Evolutionary conservation across 2,113 vertebrate species (phyloP).

Genomic region (Zosterops lateralis): DNA sequence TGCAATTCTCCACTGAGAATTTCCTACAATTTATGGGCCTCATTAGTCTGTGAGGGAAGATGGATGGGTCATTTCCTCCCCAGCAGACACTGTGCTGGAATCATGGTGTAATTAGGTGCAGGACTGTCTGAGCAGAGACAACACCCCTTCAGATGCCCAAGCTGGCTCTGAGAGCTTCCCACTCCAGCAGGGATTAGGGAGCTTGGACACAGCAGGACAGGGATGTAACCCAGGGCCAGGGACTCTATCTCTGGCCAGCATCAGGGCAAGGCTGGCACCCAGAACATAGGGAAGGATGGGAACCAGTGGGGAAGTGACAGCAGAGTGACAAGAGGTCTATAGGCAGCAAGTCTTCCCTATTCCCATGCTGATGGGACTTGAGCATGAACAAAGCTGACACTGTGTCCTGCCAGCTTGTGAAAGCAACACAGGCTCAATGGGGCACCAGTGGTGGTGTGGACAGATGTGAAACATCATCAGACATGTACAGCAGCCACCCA

Average conservation of each 20-base stretch:
- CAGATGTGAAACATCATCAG: background rate
- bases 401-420: background rate
- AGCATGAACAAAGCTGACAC: background rate
- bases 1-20: background rate
- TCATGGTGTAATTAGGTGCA: background rate
- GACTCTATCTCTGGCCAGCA: background rate
- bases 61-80: background rate
- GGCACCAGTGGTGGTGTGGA: background rate
- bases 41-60: background rate
- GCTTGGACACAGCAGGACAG: fast-evolving
- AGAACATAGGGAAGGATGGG: fast-evolving
- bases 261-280: background rate
- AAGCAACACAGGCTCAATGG: background rate
- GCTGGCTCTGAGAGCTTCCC: background rate
- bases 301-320: background rate
- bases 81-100: background rate
- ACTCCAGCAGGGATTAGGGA: background rate
- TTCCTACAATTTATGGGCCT: background rate
- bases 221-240: background rate
- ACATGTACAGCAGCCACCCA: background rate
- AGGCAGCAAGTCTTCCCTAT: background rate
- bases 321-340: background rate
- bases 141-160: background rate
- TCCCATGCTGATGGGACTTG: background rate
- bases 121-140: background rate